Conservation (phyloP, 2,797 vertebrate genomes). For the Clarias laeviceps region DNA sequence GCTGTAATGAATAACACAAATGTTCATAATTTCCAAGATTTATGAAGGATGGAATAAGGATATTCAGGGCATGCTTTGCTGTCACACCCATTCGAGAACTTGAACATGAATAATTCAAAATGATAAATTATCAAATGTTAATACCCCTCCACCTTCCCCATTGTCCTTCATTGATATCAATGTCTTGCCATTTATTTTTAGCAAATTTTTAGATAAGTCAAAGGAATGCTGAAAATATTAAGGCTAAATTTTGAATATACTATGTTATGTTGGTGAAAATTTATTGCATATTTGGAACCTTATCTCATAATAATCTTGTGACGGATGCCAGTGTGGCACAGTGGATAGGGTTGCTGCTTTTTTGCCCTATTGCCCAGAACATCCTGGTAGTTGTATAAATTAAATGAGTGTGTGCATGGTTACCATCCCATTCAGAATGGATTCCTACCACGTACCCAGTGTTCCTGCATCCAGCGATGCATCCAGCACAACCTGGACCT, state of each 20-base stretch:
- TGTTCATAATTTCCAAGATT: slow-evolving; percentile 47
- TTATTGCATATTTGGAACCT: neutral
- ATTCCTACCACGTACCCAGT: neutral
- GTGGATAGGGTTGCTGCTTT: neutral
- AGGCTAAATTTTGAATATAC: slow-evolving; percentile 10
- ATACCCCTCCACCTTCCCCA: neutral
- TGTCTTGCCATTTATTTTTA: slow-evolving; percentile 24
- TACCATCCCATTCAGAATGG: neutral
- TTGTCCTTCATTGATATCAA: slow-evolving; percentile 31
- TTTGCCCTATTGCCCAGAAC: neutral
- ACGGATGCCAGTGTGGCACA: neutral
- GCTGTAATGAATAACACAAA: slow-evolving; percentile 50
- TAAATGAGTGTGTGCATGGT: neutral
- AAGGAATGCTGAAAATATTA: slow-evolving; percentile 4
- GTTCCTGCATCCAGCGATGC: neutral
- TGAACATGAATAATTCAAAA: slow-evolving; percentile 40
- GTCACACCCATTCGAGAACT: slow-evolving; percentile 25
- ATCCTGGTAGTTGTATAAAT: neutral
- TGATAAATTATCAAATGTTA: slow-evolving; percentile 8
- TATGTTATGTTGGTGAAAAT: neutral
- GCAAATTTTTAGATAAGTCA: neutral
- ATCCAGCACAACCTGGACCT: neutral
- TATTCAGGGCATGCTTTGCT: slow-evolving; percentile 39
- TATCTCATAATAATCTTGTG: neutral
- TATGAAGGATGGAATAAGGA: slow-evolving; percentile 46